A percentile compares a stretch with the other conserved stretches of the same genome.
Evolutionary conservation across 2,797 vertebrate species (phyloP).

Genomic region (Pseudopleuronectes americanus): DNA sequence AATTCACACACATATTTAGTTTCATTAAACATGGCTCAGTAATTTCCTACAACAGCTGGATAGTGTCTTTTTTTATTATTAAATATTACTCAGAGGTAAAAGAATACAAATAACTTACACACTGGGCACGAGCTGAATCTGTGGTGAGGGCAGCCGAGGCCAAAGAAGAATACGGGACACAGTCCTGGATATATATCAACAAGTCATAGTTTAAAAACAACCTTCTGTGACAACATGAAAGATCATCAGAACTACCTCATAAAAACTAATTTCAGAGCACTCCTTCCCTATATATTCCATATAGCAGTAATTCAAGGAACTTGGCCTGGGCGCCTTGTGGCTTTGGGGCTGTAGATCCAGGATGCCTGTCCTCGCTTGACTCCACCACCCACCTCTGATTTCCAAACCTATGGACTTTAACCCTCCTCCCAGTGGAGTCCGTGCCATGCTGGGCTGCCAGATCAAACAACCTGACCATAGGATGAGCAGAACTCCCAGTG

Average conservation of each 20-base stretch:
- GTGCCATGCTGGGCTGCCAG: background rate
- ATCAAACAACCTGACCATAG: background rate
- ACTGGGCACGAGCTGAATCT: background rate
- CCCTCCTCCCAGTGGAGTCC: background rate
- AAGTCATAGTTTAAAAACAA: background rate
- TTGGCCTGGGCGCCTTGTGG: background rate
- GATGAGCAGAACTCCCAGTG: background rate
- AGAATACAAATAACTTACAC: background rate
- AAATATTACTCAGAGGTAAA: background rate
- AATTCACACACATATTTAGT: background rate
- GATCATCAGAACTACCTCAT: background rate
- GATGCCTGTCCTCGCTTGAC: background rate
- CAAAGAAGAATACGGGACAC: background rate
- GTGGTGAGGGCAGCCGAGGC: background rate
- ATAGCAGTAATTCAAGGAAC: background rate
- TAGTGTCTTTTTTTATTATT: background rate
- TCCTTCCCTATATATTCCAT: background rate
- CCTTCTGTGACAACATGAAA: background rate
- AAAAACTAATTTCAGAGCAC: background rate
- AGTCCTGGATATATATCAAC: background rate
- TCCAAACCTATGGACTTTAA: background rate
- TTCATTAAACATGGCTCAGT: background rate
- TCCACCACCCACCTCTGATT: background rate
- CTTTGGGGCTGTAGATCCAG: background rate
- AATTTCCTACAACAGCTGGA: background rate